A percentile compares a stretch with the other conserved stretches of the same genome.
These are phyloP conservation scores for Norana najaformis DNA, from an alignment of 2,888 invertebrate species.

Conservation along the genomic window DNA sequence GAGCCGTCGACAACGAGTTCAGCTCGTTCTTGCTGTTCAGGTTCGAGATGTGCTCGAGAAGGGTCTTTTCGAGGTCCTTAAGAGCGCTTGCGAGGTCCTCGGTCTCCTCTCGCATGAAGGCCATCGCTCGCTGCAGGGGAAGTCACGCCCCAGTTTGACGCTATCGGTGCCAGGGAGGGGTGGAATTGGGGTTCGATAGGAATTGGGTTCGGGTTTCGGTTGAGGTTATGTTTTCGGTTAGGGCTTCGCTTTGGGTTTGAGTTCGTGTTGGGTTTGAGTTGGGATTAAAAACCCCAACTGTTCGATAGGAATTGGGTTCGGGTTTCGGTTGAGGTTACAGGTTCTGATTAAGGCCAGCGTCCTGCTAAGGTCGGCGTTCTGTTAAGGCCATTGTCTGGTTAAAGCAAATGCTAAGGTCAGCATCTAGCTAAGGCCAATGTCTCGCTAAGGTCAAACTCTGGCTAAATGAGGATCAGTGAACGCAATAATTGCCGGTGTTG, in stretches of 20 bases:
- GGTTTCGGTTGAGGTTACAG: neutral
- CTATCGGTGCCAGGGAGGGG: neutral
- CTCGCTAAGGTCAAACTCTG: neutral
- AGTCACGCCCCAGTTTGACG: neutral
- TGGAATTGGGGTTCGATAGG: neutral
- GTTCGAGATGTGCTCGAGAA: neutral
- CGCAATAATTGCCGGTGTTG: no score
- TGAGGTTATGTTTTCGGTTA: neutral
- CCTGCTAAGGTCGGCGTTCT: neutral
- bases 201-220: neutral
- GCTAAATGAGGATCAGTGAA: no score
- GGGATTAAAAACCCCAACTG: neutral
- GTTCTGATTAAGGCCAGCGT: neutral
- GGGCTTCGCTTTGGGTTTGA: no score
- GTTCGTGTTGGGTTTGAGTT: no score
- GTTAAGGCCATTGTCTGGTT: neutral
- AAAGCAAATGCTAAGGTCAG: neutral
- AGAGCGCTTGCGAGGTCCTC: neutral
- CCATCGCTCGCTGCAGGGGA: neutral
- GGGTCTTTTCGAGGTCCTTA: conserved; percentile 19
- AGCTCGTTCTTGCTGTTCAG: neutral
- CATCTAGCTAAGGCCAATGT: neutral
- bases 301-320: neutral
- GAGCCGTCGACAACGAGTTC: neutral
- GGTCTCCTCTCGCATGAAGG: neutral